Conservation (phyloP, 2,888 invertebrate species). For the Ectemnius cavifrons region DNA sequence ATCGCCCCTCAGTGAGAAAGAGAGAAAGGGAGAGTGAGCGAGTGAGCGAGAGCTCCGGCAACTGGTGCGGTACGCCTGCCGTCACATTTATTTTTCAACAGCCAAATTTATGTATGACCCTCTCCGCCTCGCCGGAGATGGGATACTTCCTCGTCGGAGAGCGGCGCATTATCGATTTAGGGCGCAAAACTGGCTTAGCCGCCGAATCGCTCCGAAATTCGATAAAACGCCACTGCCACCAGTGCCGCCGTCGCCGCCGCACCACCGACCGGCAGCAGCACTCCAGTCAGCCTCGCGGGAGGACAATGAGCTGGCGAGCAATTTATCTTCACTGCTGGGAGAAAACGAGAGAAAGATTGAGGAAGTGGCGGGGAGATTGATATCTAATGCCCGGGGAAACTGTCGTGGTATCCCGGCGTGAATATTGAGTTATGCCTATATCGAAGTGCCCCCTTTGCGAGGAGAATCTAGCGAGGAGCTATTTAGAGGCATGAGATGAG, state of each 20-base stretch:
- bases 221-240: conserved; percentile 28
- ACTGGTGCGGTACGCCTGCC: conserved; percentile 25
- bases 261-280: too few relatives aligned
- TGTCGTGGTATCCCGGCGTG: not conserved
- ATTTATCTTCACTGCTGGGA: not conserved
- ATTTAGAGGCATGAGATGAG: too few relatives aligned
- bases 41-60: conserved; percentile 13
- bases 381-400: not conserved
- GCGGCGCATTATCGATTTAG: conserved; percentile 55
- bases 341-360: not conserved
- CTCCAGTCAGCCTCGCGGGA: conserved; percentile 12
- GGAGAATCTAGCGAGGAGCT: not conserved
- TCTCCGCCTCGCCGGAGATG: conserved; percentile 42
- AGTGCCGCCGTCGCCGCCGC: too few relatives aligned
- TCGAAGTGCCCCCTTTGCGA: not conserved
- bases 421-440: not conserved
- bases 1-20: not conserved
- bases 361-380: not conserved
- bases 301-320: conserved; percentile 13
- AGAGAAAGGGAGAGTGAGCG: conserved; percentile 3
- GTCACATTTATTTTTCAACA: conserved; percentile 60
- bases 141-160: conserved; percentile 51
- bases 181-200: conserved; percentile 39
- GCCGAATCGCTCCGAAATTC: conserved; percentile 50
- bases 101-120: conserved; percentile 62